Conservation (phyloP, 2,113 vertebrate genomes). For the Oryzias melastigma region DNA sequence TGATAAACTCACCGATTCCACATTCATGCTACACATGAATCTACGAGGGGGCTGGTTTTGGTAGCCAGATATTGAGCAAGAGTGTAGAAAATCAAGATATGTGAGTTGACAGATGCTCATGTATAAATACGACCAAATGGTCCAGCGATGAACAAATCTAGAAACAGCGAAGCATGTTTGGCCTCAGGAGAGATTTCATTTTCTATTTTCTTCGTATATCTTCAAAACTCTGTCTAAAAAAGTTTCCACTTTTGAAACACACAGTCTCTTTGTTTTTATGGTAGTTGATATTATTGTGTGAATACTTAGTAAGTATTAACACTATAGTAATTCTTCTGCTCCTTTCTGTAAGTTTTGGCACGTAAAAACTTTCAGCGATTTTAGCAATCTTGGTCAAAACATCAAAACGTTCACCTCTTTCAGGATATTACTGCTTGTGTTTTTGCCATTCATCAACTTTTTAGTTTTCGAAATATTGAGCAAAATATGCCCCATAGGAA, state of each 20-base stretch:
- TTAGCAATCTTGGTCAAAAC: too few relatives aligned
- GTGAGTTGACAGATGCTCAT: slow-evolving; percentile 48
- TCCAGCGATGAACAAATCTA: slow-evolving; percentile 53
- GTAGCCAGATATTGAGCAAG: slow-evolving; percentile 37
- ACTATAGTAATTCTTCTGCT: too few relatives aligned
- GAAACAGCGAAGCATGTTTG: slow-evolving; percentile 37
- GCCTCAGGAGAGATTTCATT: slow-evolving; percentile 39
- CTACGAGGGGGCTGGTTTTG: slow-evolving; percentile 17
- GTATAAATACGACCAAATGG: slow-evolving; percentile 48
- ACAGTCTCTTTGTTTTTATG: slow-evolving; percentile 11
- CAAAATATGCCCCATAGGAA: too few relatives aligned
- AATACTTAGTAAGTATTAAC: too few relatives aligned
- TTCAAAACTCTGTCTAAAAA: slow-evolving; percentile 11
- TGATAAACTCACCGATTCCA: slow-evolving; percentile 59
- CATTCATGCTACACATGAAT: slow-evolving; percentile 37
- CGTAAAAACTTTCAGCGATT: too few relatives aligned
- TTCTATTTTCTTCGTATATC: slow-evolving; percentile 33
- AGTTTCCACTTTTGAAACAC: slow-evolving; percentile 1
- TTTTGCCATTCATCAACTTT: too few relatives aligned
- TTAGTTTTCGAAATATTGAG: too few relatives aligned
- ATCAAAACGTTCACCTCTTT: too few relatives aligned
- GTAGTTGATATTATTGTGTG: slow-evolving; percentile 4
- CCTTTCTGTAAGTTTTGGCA: too few relatives aligned
- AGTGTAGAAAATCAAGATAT: slow-evolving; percentile 43
- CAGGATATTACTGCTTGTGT: too few relatives aligned